phyloP scores from a whole-genome alignment of 2,888 invertebrate genomes.

The Troides helena region DNA sequence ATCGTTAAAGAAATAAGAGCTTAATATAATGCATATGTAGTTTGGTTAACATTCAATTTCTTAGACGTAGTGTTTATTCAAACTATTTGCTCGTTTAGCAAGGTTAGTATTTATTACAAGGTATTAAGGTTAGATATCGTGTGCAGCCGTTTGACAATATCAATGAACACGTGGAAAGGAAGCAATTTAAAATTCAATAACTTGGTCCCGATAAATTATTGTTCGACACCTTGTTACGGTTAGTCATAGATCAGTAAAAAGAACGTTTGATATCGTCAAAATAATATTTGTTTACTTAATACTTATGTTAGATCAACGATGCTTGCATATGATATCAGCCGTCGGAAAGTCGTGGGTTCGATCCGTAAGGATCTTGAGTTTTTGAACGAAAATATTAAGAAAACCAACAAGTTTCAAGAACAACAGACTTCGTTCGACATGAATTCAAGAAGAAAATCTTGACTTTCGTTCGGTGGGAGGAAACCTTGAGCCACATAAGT shows the following conservation, averaged over 20 bases:
- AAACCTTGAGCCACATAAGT: too few species aligned
- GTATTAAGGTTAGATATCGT: constrained; percentile 37
- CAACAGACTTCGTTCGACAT: too few species aligned
- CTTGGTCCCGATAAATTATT: constrained; percentile 58
- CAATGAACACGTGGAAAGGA: constrained; percentile 41
- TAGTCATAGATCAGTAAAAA: constrained; percentile 48
- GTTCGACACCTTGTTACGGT: constrained; percentile 62
- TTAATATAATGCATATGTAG: neutral
- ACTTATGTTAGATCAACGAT: too few species aligned
- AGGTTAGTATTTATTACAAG: constrained; percentile 5
- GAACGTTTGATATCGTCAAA: too few species aligned
- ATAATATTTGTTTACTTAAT: too few species aligned
- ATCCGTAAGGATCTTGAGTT: too few species aligned
- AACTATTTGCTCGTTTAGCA: neutral
- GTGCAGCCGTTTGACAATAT: constrained; percentile 8
- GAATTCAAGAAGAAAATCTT: too few species aligned
- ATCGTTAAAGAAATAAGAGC: neutral
- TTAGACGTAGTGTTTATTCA: constrained; percentile 7
- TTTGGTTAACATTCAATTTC: constrained; percentile 26
- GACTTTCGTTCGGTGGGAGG: too few species aligned
- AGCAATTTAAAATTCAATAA: constrained; percentile 66
- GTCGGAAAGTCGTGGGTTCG: too few species aligned
- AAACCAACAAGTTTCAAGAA: too few species aligned
- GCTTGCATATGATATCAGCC: too few species aligned
- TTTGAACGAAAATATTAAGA: neutral